Evolutionary conservation across 2,888 invertebrate species (phyloP).

Genomic region (Amblyteles armatorius): DNA sequence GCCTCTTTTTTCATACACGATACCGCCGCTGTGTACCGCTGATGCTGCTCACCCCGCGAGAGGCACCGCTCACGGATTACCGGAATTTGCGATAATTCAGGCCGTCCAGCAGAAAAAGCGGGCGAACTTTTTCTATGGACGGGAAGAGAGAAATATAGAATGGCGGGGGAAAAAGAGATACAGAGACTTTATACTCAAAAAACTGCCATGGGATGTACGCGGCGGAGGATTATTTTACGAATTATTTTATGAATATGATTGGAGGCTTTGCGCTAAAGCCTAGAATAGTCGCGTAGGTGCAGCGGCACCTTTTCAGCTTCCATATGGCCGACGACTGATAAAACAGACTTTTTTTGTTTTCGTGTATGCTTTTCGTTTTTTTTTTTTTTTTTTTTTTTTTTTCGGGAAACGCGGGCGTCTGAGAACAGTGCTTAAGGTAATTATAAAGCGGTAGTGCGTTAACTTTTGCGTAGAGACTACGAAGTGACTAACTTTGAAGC

Average conservation of each 20-base stretch:
- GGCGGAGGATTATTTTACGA: slow-evolving; percentile 62
- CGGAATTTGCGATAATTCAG: slow-evolving; percentile 71
- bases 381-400: neutral
- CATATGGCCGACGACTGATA: slow-evolving; percentile 51
- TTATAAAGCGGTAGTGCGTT: too few species aligned
- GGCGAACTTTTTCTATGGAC: slow-evolving; percentile 55
- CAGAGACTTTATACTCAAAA: slow-evolving; percentile 48
- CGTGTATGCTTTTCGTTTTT: neutral
- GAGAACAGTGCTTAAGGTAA: too few species aligned
- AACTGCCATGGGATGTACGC: slow-evolving; percentile 29
- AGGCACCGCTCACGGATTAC: slow-evolving; percentile 70
- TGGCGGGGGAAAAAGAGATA: slow-evolving; percentile 31
- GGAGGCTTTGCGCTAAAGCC: slow-evolving; percentile 47
- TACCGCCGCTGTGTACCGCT: slow-evolving; percentile 32
- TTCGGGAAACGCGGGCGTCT: too few species aligned
- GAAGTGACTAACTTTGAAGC: too few species aligned
- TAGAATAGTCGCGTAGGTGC: slow-evolving; percentile 14
- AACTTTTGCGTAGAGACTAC: too few species aligned
- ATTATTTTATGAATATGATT: slow-evolving; percentile 63
- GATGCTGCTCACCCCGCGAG: slow-evolving; percentile 51
- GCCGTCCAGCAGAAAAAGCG: slow-evolving; percentile 36
- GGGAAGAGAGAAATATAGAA: slow-evolving; percentile 13
- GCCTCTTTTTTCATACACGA: slow-evolving; percentile 63
- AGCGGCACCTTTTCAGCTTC: slow-evolving; percentile 39
- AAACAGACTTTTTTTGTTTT: slow-evolving; percentile 8